Evolutionary conservation across 2,797 vertebrate species (phyloP).

Genomic region (Molossus alvarezi): DNA sequence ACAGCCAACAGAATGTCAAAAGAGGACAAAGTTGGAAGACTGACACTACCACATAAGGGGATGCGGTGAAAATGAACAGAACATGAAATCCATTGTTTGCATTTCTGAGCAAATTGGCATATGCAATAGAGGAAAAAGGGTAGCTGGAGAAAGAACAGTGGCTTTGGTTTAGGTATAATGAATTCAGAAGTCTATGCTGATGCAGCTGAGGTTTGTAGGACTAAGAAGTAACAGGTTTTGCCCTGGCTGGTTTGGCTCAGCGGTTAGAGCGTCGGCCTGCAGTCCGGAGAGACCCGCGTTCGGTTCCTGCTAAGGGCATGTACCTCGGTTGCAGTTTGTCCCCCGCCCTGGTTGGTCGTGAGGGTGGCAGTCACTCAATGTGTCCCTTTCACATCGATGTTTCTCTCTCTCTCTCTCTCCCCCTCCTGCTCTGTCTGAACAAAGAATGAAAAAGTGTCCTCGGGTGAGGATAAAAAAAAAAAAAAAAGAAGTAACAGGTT

Average conservation of each 20-base stretch:
- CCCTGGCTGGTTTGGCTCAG: no score
- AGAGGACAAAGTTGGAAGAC: background rate
- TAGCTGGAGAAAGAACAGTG: background rate
- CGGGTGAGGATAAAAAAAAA: no score
- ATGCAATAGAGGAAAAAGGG: background rate
- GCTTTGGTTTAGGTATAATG: background rate
- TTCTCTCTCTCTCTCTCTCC: no score
- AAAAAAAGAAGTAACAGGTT: background rate
- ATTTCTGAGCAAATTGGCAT: background rate
- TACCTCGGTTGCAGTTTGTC: no score
- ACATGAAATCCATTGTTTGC: background rate
- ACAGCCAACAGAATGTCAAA: constrained; percentile 29
- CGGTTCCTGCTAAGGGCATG: no score
- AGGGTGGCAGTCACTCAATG: no score
- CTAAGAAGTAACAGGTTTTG: background rate
- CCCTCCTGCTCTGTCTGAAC: no score
- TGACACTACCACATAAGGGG: background rate
- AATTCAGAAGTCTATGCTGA: background rate
- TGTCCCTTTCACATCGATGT: no score
- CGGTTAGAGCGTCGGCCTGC: no score
- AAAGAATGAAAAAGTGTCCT: no score
- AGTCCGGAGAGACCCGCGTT: no score
- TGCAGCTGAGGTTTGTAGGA: background rate
- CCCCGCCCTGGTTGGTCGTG: no score
- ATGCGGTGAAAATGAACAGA: background rate